Conservation (phyloP, 35 echinoderm and acorn worm species). For the Stichopus chloronotus region DNA sequence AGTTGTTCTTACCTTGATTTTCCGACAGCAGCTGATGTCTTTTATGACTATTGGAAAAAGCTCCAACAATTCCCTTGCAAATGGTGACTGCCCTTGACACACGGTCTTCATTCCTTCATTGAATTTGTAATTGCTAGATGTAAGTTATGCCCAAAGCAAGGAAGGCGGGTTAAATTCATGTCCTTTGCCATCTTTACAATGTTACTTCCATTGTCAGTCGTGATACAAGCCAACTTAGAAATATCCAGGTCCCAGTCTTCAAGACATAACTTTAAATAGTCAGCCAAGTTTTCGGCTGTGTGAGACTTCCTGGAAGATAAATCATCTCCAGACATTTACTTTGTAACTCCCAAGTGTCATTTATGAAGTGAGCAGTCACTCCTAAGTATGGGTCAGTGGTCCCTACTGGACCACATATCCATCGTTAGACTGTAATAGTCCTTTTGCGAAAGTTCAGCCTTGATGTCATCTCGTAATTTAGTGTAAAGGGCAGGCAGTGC, state of each 20-base stretch:
- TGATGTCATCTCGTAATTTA: constrained; percentile 8
- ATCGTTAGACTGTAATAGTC: constrained; percentile 42
- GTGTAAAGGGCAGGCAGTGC: constrained; percentile 44
- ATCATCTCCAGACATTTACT: constrained; percentile 20
- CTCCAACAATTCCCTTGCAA: constrained; percentile 30
- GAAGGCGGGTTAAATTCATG: constrained; percentile 8
- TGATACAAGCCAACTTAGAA: constrained; percentile 3
- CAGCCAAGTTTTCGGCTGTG: constrained; percentile 57
- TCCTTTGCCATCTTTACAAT: constrained; percentile 36
- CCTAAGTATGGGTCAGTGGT: constrained; percentile 44
- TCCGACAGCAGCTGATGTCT: neutral
- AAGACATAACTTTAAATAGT: neutral
- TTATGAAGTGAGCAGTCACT: constrained; percentile 50
- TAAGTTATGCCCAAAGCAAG: constrained; percentile 35
- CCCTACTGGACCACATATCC: constrained; percentile 51
- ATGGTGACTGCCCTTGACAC: constrained; percentile 3
- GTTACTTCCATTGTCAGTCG: constrained; percentile 46
- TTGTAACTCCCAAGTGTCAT: constrained; percentile 39
- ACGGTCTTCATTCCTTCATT: constrained; percentile 29
- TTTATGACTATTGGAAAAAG: constrained; percentile 8
- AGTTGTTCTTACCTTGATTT: neutral
- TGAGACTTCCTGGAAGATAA: constrained; percentile 48
- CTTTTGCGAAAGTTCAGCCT: neutral
- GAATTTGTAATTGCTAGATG: constrained; percentile 27
- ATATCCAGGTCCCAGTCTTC: constrained; percentile 41